These are phyloP conservation scores for Sinelater perroti DNA, from an alignment of 2,888 invertebrate species.

Conservation along the genomic window DNA sequence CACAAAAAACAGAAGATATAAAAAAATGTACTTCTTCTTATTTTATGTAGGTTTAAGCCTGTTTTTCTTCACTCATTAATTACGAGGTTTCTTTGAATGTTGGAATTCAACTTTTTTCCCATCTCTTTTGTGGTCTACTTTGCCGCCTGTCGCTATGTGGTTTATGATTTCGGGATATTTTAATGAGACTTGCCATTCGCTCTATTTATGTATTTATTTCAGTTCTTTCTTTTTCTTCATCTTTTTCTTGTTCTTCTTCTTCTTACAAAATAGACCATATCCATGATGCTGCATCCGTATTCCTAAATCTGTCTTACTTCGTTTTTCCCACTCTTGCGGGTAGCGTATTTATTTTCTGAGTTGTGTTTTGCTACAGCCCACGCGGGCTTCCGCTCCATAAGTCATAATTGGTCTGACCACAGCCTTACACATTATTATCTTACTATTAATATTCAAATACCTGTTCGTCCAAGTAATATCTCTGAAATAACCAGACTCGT, in stretches of 20 bases:
- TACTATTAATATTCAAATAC: background rate
- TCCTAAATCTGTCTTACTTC: background rate
- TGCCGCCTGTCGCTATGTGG: background rate
- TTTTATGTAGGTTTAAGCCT: too few relatives aligned
- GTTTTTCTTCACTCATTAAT: too few relatives aligned
- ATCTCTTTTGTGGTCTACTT: constrained; percentile 2
- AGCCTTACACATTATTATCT: background rate
- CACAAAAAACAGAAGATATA: too few relatives aligned
- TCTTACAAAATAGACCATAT: background rate
- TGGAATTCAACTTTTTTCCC: too few relatives aligned
- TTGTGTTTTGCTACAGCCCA: too few relatives aligned
- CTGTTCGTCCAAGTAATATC: constrained; percentile 4
- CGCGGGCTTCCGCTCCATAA: background rate
- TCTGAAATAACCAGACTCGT: background rate
- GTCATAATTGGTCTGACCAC: background rate
- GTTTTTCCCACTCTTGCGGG: background rate
- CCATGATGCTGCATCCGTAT: background rate
- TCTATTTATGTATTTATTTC: background rate
- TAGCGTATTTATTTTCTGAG: background rate
- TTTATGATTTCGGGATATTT: background rate
- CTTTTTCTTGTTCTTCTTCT: background rate
- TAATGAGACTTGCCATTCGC: background rate
- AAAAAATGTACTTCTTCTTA: too few relatives aligned
- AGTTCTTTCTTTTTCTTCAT: background rate
- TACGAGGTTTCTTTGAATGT: too few relatives aligned